These are phyloP conservation scores for Botrylloides violaceus DNA, from an alignment of 23 tunicate species.

Conservation along the genomic window DNA sequence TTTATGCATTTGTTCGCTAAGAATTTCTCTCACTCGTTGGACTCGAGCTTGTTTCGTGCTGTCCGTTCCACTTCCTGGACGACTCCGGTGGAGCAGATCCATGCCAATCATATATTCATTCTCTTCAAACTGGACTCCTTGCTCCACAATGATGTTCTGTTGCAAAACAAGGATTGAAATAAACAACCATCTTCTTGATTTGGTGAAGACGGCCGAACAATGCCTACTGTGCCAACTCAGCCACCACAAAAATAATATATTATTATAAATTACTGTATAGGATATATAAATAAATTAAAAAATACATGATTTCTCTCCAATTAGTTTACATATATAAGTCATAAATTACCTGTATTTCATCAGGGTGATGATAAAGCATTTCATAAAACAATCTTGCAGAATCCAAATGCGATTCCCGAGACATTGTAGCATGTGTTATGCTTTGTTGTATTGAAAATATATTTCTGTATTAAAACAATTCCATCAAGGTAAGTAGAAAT, in stretches of 20 bases:
- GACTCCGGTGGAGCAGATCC: constrained; percentile 75
- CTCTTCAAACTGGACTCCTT: constrained; percentile 78
- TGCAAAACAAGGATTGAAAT: too few relatives aligned
- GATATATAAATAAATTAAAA: too few relatives aligned
- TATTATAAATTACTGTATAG: too few relatives aligned
- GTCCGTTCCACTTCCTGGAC: constrained; percentile 84
- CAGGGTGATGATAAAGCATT: constrained; percentile 79
- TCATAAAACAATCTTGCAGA: constrained; percentile 87
- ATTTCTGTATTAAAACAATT: constrained; percentile 39
- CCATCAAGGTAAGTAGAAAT: not conserved
- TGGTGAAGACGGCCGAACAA: too few relatives aligned
- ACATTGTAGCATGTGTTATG: constrained; percentile 80
- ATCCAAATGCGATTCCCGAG: constrained; percentile 86
- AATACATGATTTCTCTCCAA: too few relatives aligned
- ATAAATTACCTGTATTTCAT: constrained; percentile 60
- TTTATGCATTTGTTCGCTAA: constrained; percentile 65
- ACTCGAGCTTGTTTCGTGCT: constrained; percentile 42
- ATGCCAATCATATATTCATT: constrained; percentile 74
- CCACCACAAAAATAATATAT: too few relatives aligned
- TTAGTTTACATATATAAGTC: too few relatives aligned
- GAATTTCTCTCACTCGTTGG: constrained; percentile 57
- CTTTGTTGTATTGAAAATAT: constrained; percentile 82
- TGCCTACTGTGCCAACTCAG: too few relatives aligned
- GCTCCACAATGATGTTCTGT: constrained; percentile 83
- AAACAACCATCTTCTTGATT: too few relatives aligned